Evolutionary conservation across 2,113 vertebrate species (phyloP).

Genomic region (Spizaetus ornatus): DNA sequence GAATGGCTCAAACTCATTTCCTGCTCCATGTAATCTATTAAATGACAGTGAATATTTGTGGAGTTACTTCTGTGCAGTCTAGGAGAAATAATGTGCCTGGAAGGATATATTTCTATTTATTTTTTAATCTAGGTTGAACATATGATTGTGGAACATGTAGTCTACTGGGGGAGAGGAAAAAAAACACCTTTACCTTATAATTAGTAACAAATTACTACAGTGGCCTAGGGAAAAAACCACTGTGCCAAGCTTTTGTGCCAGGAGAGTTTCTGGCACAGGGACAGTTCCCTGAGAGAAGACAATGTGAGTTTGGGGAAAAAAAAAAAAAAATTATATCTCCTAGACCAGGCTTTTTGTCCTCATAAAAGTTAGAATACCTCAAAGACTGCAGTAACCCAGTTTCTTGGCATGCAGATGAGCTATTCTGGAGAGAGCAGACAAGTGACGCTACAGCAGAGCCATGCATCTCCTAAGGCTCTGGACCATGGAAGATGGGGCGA

Average conservation of each 20-base stretch:
- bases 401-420: not conserved
- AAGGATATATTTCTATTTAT: not conserved
- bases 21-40: not conserved
- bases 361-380: not conserved
- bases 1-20: not conserved
- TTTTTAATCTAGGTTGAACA: not conserved
- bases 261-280: not conserved
- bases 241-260: not conserved
- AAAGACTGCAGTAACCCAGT: not conserved
- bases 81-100: not conserved
- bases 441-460: not conserved
- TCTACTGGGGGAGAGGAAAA: not conserved
- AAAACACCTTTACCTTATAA: not conserved
- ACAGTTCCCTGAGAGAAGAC: not conserved
- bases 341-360: not conserved
- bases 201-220: not conserved
- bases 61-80: not conserved
- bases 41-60: not conserved
- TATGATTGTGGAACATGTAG: not conserved
- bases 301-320: not conserved
- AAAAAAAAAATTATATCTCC: not conserved
- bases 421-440: not conserved
- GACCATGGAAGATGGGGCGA: accelerated
- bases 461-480: not conserved
- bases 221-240: not conserved